These are phyloP conservation scores for Meteorus cinctellus DNA, from an alignment of 2,888 invertebrate genomes.

Conservation along the genomic window DNA sequence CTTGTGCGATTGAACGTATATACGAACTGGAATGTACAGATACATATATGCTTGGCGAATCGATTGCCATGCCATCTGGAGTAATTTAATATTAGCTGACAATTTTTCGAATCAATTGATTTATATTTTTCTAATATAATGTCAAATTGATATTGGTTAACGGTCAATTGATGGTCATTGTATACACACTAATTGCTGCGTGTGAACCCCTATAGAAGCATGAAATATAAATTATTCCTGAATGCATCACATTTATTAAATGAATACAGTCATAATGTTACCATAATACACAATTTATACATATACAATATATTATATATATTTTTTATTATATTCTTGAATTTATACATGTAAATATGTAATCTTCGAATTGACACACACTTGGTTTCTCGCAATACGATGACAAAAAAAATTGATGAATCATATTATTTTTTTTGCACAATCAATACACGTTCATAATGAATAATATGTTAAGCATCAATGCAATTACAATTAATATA, in stretches of 20 bases:
- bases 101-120: too few species aligned
- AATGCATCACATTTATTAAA: slow-evolving; percentile 67
- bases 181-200: background rate
- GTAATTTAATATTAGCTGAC: too few species aligned
- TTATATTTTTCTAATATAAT: too few species aligned
- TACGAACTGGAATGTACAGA: too few species aligned
- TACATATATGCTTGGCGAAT: too few species aligned
- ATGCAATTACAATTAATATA: slow-evolving; percentile 1
- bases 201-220: too few species aligned
- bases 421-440: slow-evolving; percentile 39
- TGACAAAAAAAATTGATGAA: background rate
- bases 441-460: slow-evolving; percentile 28
- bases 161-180: too few species aligned
- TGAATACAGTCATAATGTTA: slow-evolving; percentile 64
- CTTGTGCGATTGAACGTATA: too few species aligned
- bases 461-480: background rate
- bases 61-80: too few species aligned
- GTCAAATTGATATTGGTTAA: too few species aligned
- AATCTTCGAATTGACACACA: slow-evolving; percentile 46
- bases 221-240: slow-evolving; percentile 35
- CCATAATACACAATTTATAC: slow-evolving; percentile 69
- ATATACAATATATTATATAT: slow-evolving; percentile 65
- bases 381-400: slow-evolving; percentile 9
- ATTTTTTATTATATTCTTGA: slow-evolving; percentile 55
- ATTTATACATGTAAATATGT: slow-evolving; percentile 54